Conservation (phyloP, 2,113 vertebrate genomes). For the Hemicordylus capensis region DNA sequence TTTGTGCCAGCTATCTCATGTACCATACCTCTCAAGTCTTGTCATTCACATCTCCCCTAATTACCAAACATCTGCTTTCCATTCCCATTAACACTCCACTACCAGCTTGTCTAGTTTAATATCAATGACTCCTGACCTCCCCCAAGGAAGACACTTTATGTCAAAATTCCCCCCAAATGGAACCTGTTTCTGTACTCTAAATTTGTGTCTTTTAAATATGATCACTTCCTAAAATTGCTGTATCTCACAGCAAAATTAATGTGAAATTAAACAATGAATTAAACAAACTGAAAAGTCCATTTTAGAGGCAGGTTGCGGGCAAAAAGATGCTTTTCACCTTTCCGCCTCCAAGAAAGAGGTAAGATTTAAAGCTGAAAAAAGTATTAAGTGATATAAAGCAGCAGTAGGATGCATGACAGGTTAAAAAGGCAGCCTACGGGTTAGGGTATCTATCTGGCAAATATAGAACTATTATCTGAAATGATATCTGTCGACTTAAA, state of each 20-base stretch:
- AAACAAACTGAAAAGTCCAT: constrained; percentile 46
- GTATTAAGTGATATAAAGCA: constrained; percentile 12
- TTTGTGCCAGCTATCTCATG: constrained; percentile 89
- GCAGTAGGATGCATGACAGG: constrained; percentile 32
- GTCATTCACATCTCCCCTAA: constrained; percentile 99
- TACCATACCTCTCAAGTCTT: constrained; percentile 91
- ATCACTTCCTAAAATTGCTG: constrained; percentile 58
- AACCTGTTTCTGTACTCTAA: constrained; percentile 67
- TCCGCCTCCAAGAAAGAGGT: constrained; percentile 42
- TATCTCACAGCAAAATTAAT: constrained; percentile 48
- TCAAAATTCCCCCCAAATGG: constrained; percentile 83
- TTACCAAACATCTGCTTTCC: constrained; percentile 99
- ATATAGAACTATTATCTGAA: constrained; percentile 51
- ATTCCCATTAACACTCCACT: constrained; percentile 93
- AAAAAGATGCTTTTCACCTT: constrained; percentile 30
- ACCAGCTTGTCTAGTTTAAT: constrained; percentile 96
- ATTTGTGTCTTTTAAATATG: constrained; percentile 47
- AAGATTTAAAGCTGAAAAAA: constrained; percentile 29
- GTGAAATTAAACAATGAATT: too few relatives aligned
- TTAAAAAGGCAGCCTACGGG: constrained; percentile 38
- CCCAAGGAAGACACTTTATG: constrained; percentile 88
- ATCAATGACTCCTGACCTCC: constrained; percentile 94
- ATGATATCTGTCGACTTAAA: constrained; percentile 59
- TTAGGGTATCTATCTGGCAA: constrained; percentile 54
- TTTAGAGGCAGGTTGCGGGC: constrained; percentile 10